Base-by-base conservation (phyloP, 1,140 invertebrate genomes). In the Drosophila equinoxialis region DNA sequence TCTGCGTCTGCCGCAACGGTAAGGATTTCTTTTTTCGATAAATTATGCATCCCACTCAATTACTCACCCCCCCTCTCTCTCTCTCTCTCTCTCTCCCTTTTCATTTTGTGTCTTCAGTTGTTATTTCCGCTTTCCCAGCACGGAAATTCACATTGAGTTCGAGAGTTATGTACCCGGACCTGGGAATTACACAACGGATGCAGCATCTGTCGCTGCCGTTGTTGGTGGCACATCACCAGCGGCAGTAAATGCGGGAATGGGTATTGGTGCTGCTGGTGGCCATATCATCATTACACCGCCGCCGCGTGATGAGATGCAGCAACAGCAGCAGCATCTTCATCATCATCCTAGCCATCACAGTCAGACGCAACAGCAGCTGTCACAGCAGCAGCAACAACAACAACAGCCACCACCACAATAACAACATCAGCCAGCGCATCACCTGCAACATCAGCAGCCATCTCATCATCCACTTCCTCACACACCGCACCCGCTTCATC, bases 101-200 rank as follows among this genome's bases (percentile, higher is more conserved):
- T 11, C 3, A 23, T 51, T 51, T 51, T 17, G 30, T 94, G 37
- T 13, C 30, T 30, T 3, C 35, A 99, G 98, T 91, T 99, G 98
- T 93, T 96, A 96, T 62, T 95, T 99, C 83, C 94, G 98, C 83
- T 99, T 99, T 93, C 98, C 98, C 54, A 99, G 98, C 92, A 99
- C 98, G 92, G 99, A 97, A 92, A 99, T 99, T 92, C 96, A 97
- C 79, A 95, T 99, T 72, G 94, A 96, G 91, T 99, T 99, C 93
- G 97, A 98, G 93, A 98, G 97, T 45, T 94, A 99, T 83, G 95
- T 98, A 68, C 57, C 83, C 42, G 42, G 77, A 41, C 97, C 98
- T 89, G 94, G 67, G 55, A 68, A 74, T 13, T 41, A 72, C 42
- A 51, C 57, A 45, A 48, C 69, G 17, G 83, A 89, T 61, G 26